These are phyloP conservation scores for Tortrix viridana DNA, from an alignment of 2,888 invertebrate species.

Conservation along the genomic window DNA sequence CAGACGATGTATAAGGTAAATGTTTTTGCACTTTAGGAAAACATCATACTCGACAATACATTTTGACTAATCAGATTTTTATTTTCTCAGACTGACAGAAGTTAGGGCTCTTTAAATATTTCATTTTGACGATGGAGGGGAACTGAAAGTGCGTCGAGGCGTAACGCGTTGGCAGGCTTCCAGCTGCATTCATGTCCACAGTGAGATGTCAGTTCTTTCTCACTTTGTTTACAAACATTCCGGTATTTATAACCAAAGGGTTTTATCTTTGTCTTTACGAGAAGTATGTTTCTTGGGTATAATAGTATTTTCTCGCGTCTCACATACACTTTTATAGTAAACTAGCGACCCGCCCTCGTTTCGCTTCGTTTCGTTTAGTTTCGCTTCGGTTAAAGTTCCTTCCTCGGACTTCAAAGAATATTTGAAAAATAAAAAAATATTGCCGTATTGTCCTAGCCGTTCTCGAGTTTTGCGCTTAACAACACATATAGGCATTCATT, in stretches of 20 bases:
- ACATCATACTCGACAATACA: conserved; percentile 41
- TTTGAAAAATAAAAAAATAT: too few species aligned
- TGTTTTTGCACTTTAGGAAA: not conserved
- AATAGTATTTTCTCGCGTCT: not conserved
- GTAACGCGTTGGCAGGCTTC: conserved; percentile 64
- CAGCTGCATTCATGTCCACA: conserved; percentile 65
- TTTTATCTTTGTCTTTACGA: conserved; percentile 38
- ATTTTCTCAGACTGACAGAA: conserved; percentile 54
- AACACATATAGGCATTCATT: too few species aligned
- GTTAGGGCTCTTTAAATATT: conserved; percentile 67
- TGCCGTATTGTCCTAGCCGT: too few species aligned
- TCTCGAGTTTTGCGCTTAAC: too few species aligned
- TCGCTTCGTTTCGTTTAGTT: too few species aligned
- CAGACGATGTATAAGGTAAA: not conserved
- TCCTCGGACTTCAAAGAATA: too few species aligned
- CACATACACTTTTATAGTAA: not conserved
- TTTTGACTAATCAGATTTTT: conserved; percentile 46
- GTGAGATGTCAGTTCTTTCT: conserved; percentile 55
- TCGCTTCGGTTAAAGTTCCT: too few species aligned
- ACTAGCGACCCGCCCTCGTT: too few species aligned
- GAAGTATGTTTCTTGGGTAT: not conserved
- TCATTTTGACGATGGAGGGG: conserved; percentile 64
- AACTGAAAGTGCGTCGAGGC: conserved; percentile 70
- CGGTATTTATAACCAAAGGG: conserved; percentile 48
- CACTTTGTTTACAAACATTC: conserved; percentile 69